Base-by-base conservation (phyloP, 2,113 vertebrate genomes). In the Rhizomys pruinosus region DNA sequence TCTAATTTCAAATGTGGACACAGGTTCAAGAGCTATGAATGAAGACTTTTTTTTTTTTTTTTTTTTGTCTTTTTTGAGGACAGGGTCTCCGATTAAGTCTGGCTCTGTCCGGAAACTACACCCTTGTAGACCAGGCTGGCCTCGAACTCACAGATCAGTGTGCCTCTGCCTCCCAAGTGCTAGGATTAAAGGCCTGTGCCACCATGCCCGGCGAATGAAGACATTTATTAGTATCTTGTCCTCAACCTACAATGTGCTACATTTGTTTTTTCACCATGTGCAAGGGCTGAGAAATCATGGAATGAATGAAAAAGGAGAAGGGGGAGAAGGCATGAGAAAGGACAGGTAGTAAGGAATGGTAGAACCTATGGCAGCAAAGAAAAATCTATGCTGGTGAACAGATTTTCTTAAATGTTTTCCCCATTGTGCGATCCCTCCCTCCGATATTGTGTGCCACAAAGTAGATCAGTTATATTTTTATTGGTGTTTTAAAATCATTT, bases 361-460 rank as follows among this genome's bases (percentile, higher is more conserved):
- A 39, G 63, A 69, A n/a, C 25, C 3, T 44, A 63, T 59, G 15
- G 37, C 47, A 1, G 27, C 29, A 72, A 57, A 52, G 23, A 69
- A 11, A 91, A 94, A 44, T 44, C 39, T 19, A 76, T 27, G 0
- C 7, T 42, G 16, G 34, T 64, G 3, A 69, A 64, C 15, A 3
- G 44, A 71, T 59, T 22, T 7, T 59, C 23, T 77, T 55, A 39
- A 79, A n/a, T 84, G 29, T 85, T 73, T 87, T 8, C 23, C n/a
- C 11, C 13, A 11, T 23, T 2, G 23, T 32, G 42, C 23, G 7
- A 17, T 11, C 3, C 0, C 4, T 69, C 17, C 25, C 13, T 39
- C 4, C 42, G 85, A 23, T 42, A 69, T 0, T 34, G 7, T 25
- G 0, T 8, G 42, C 6, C 59, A 17, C 13, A 68, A 78, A 89